Conservation (phyloP, 2,888 invertebrate species). For the Emesis furor region DNA sequence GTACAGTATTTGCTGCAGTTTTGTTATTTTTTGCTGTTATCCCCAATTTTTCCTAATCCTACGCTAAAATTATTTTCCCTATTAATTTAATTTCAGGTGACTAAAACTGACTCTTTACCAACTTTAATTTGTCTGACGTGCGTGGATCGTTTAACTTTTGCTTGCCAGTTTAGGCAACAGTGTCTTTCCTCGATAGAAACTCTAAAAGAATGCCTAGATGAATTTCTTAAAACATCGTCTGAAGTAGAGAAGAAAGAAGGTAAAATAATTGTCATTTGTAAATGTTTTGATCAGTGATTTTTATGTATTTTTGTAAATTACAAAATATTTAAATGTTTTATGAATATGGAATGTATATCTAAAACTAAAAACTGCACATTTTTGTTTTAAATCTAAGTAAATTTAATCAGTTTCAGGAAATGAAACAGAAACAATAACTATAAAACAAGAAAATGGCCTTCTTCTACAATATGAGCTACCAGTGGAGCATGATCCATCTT, state of each 20-base stretch:
- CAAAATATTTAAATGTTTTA: too few species aligned
- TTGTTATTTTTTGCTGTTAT: slow-evolving; percentile 88
- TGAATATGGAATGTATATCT: too few species aligned
- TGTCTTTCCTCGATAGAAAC: slow-evolving; percentile 89
- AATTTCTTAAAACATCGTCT: slow-evolving; percentile 86
- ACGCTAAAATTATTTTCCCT: slow-evolving; percentile 44
- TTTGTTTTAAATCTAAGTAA: background rate
- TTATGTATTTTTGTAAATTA: background rate
- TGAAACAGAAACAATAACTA: slow-evolving; percentile 89
- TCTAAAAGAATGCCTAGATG: slow-evolving; percentile 88
- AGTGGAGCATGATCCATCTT: slow-evolving; percentile 87
- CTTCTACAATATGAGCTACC: slow-evolving; percentile 89
- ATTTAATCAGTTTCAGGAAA: slow-evolving; percentile 72
- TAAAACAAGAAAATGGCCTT: slow-evolving; percentile 90
- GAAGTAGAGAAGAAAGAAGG: slow-evolving; percentile 62
- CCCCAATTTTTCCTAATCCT: slow-evolving; percentile 80
- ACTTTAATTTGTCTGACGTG: slow-evolving; percentile 90
- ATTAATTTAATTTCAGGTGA: slow-evolving; percentile 83
- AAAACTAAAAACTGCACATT: too few species aligned
- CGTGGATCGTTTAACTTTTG: slow-evolving; percentile 88
- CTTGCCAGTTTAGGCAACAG: slow-evolving; percentile 90
- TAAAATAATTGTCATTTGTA: background rate
- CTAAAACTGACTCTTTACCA: slow-evolving; percentile 88
- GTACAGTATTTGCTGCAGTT: slow-evolving; percentile 83
- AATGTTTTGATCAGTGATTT: background rate